Evolutionary conservation across 2,888 invertebrate species (phyloP).

Genomic region (Gnatocerus cornutus): DNA sequence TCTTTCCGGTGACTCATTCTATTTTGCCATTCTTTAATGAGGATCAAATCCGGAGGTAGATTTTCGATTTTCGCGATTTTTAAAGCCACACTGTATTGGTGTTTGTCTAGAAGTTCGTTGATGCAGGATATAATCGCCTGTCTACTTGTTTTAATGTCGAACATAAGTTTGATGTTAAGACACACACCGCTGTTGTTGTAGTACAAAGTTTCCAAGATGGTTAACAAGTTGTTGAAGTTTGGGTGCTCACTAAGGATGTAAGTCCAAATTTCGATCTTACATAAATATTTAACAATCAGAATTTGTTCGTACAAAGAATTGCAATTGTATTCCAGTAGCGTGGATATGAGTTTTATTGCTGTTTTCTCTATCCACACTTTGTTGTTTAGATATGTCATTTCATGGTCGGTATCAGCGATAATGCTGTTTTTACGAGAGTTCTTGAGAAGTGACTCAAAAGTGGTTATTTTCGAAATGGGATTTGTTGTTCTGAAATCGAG

Average conservation of each 20-base stretch:
- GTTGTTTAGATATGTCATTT: constrained; percentile 72
- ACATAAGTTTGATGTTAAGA: constrained; percentile 71
- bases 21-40: constrained; percentile 74
- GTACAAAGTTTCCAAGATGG: constrained; percentile 56
- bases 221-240: constrained; percentile 69
- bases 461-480: constrained; percentile 63
- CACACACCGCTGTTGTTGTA: constrained; percentile 71
- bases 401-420: constrained; percentile 65
- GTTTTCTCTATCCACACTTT: constrained; percentile 75
- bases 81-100: constrained; percentile 75
- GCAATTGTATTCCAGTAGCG: constrained; percentile 77
- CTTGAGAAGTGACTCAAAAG: constrained; percentile 66
- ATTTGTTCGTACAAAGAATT: constrained; percentile 78
- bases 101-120: constrained; percentile 71
- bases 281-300: constrained; percentile 76
- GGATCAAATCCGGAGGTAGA: constrained; percentile 73
- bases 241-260: constrained; percentile 71
- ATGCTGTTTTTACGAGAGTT: constrained; percentile 62
- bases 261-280: constrained; percentile 74
- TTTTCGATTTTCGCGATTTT: constrained; percentile 74
- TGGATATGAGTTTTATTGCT: constrained; percentile 76
- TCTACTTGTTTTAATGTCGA: constrained; percentile 64
- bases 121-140: constrained; percentile 74
- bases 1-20: constrained; percentile 72
- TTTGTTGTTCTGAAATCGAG: constrained; percentile 63